These are phyloP conservation scores for Drosophila jambulina DNA, from an alignment of 1,140 invertebrate species.

Conservation along the genomic window DNA sequence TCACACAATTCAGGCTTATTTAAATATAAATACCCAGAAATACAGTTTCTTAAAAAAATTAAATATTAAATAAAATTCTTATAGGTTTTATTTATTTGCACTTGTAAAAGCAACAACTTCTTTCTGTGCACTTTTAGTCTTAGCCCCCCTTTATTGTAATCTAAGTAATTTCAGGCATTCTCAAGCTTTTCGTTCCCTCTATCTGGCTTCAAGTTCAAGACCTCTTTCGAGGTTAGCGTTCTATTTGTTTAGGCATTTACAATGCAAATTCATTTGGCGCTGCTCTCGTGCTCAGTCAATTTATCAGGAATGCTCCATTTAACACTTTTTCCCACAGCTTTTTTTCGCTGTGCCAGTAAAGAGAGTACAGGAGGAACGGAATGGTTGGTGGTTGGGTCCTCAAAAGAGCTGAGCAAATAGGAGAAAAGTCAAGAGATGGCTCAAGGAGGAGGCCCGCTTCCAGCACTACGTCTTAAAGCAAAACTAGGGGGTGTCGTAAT, in stretches of 20 bases:
- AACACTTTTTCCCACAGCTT: conserved; percentile 63
- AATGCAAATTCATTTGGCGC: conserved; percentile 76
- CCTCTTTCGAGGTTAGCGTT: conserved; percentile 23
- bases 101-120: neutral
- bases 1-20: neutral
- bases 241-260: conserved; percentile 80
- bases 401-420: conserved; percentile 50
- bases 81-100: neutral
- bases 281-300: conserved; percentile 59
- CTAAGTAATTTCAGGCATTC: conserved; percentile 16
- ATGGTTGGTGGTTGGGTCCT: conserved; percentile 1
- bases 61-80: neutral
- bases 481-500: conserved; percentile 6
- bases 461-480: conserved; percentile 52
- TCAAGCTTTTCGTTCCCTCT: conserved; percentile 2
- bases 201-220: conserved; percentile 27
- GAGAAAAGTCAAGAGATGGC: conserved; percentile 45
- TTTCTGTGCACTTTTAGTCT: neutral
- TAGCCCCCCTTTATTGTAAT: conserved; percentile 1
- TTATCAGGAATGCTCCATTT: conserved; percentile 74
- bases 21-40: neutral
- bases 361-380: neutral
- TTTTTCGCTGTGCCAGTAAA: conserved; percentile 13
- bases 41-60: neutral
- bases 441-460: conserved; percentile 21